These are phyloP conservation scores for Conus ventricosus DNA, from an alignment of 1,140 invertebrate genomes.

Conservation along the genomic window DNA sequence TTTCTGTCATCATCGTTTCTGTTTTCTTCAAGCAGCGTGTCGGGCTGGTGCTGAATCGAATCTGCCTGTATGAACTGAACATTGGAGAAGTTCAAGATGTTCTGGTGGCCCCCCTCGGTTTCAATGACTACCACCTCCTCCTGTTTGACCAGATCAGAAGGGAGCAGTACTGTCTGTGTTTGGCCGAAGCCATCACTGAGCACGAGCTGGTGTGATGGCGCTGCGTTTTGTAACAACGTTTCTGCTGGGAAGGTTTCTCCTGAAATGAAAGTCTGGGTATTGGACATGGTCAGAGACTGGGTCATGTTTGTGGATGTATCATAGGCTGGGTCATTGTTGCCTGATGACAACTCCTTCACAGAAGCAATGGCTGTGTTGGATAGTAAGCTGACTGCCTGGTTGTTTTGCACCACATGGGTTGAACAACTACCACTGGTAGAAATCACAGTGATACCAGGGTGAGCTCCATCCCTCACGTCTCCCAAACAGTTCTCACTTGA, in stretches of 20 bases:
- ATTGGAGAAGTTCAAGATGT: constrained; percentile 5
- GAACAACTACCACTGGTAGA: too few species aligned
- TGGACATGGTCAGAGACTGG: background rate
- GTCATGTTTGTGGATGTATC: background rate
- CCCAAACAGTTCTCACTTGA: too few species aligned
- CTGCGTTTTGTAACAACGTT: background rate
- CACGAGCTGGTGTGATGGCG: background rate
- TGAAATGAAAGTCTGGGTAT: background rate
- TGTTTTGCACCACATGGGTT: too few species aligned
- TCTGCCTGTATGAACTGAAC: constrained; percentile 13
- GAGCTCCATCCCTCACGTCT: too few species aligned
- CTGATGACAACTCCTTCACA: too few species aligned
- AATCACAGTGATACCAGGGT: too few species aligned
- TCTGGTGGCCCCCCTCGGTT: background rate
- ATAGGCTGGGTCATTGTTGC: too few species aligned
- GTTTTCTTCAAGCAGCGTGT: background rate
- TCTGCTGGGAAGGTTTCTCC: background rate
- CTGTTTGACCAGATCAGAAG: constrained; percentile 18
- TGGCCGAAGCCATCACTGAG: background rate
- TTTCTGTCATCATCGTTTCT: background rate
- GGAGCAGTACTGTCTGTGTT: constrained; percentile 10
- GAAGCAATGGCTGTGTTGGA: too few species aligned
- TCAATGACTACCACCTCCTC: constrained; percentile 30
- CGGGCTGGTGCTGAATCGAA: background rate
- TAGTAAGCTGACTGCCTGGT: too few species aligned